Base-by-base conservation (phyloP, 2,797 vertebrate genomes). In the Micrastur ruficollis region DNA sequence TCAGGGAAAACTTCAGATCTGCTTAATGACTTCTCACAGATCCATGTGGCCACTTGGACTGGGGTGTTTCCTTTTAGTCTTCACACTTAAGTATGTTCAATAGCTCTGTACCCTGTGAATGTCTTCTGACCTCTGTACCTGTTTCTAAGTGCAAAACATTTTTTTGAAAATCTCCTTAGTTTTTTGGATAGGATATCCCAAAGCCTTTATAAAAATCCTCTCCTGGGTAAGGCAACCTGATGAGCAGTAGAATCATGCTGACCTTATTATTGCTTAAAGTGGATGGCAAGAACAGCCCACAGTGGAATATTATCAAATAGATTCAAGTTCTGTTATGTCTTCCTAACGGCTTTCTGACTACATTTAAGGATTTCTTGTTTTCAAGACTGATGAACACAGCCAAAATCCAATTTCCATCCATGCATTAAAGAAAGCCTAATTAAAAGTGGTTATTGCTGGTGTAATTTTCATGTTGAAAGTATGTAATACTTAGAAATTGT, bases 281-380 rank as follows among this genome's bases (percentile, higher is more conserved):
- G 16, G 26, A 73, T 36, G 52, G 4, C 31, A 74, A 84, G 44
- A 74, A 11, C 8, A 79, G 12, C 4, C 66, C 38, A 80, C 40
- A 74, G 14, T 59, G 31, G 59, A 85, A 82, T 62, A 58, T 59
- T n/a, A 70, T 21, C 36, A 70, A 66, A 55, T 55, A 44, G 27
- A 85, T 90, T 70, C n/a, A 63, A 61, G 34, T 66, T 93, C 29
- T 73, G 29, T 73, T 87, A 36, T 38, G 14, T 71, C 66, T 84
- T 96, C 58, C 53, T 90, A 90, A 70, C 11, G 4, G 17, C 6
- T 70, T 71, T 75, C 73, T 76, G 74, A 80, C 70, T 80, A 76
- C 40, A 29, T 66, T 81, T 92, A 95, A 90, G 66, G 63, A 92
- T 96, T 94, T 94, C 53, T 90, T 86, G 32, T 80, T 93, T 76